A percentile compares a stretch with the other conserved stretches of the same genome.
phyloP scores from a whole-genome alignment of 2,888 invertebrate species.

The Leptura quadrifasciata region DNA sequence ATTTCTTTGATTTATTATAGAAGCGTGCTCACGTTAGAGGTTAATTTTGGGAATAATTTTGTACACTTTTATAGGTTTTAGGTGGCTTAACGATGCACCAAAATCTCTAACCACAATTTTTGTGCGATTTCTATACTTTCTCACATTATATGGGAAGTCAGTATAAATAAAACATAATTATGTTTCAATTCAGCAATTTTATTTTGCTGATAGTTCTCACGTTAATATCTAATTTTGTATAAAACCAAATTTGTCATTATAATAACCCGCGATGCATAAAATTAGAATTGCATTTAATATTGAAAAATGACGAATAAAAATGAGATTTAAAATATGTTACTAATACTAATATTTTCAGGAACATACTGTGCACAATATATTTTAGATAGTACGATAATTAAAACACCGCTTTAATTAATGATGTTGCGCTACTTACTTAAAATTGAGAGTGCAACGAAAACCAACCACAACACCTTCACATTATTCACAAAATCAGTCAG shows the following conservation, averaged over 20 bases:
- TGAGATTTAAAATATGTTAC: background rate
- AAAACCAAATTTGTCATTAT: background rate
- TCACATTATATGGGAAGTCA: too few species aligned
- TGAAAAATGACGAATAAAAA: background rate
- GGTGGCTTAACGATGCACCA: too few species aligned
- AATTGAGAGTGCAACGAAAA: background rate
- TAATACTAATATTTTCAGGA: too few species aligned
- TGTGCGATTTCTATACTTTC: too few species aligned
- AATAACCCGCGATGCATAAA: background rate
- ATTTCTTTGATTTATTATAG: too few species aligned
- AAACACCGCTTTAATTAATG: background rate
- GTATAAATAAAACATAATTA: too few species aligned
- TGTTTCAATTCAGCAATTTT: background rate
- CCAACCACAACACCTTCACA: conserved; percentile 28
- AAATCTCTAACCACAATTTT: too few species aligned
- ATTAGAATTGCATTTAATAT: background rate
- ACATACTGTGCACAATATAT: too few species aligned
- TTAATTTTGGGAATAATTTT: too few species aligned
- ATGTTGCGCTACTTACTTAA: background rate
- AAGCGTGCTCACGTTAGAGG: too few species aligned
- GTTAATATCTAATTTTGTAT: background rate
- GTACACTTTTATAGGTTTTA: too few species aligned
- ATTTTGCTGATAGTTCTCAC: background rate
- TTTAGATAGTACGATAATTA: background rate
- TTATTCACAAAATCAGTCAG: conserved; percentile 19